These are phyloP conservation scores for Escarpia spicata DNA, from an alignment of 2,888 invertebrate species.

Conservation along the genomic window DNA sequence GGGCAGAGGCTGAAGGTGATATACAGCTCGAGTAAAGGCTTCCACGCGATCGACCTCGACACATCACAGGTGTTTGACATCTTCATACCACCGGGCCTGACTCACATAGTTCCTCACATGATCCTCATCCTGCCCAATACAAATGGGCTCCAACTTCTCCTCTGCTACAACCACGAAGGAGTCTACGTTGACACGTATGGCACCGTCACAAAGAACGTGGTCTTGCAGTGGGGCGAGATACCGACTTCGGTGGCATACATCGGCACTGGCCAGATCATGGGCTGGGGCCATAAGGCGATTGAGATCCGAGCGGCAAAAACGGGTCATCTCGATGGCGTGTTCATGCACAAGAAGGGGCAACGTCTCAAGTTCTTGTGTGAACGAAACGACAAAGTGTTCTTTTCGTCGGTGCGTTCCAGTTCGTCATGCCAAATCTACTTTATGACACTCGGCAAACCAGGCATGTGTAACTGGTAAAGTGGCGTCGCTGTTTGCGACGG, in stretches of 20 bases:
- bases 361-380: constrained; percentile 99
- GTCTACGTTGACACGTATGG: constrained; percentile 96
- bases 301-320: constrained; percentile 99
- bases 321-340: constrained; percentile 98
- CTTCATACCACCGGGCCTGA: neutral
- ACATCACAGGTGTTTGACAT: constrained; percentile 78
- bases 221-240: constrained; percentile 97
- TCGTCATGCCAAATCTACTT: constrained; percentile 99
- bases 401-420: constrained; percentile 90
- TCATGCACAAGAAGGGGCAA: constrained; percentile 99
- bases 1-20: constrained; percentile 98
- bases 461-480: neutral
- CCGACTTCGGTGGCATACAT: constrained; percentile 94
- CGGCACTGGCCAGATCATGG: constrained; percentile 99
- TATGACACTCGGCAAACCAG: constrained; percentile 83
- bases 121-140: constrained; percentile 99
- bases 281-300: constrained; percentile 99
- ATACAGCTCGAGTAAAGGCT: constrained; percentile 97
- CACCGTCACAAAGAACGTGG: constrained; percentile 80
- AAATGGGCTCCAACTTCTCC: constrained; percentile 95
- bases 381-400: constrained; percentile 99
- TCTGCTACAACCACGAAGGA: constrained; percentile 89
- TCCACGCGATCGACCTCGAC: constrained; percentile 99
- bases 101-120: constrained; percentile 90
- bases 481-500: neutral